Evolutionary conservation across 2,797 vertebrate species (phyloP).

Genomic region (Cyclura pinguis): DNA sequence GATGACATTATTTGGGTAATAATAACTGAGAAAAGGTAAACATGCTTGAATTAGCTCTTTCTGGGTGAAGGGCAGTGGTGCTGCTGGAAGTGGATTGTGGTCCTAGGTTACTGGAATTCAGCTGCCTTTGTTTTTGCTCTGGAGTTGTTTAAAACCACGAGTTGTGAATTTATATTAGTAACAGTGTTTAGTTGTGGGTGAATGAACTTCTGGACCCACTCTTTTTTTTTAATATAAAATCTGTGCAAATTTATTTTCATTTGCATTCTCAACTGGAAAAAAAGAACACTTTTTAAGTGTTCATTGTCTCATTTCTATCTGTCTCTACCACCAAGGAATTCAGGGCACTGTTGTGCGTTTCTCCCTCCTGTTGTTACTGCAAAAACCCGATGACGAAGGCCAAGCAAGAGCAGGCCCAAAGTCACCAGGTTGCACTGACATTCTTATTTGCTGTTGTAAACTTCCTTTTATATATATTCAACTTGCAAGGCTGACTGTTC

Average conservation of each 20-base stretch:
- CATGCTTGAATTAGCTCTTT: conserved; percentile 74
- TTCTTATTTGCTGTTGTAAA: not conserved
- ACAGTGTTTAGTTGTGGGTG: conserved; percentile 11
- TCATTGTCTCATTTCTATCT: not conserved
- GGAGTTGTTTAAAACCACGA: conserved; percentile 44
- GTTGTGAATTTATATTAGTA: not conserved
- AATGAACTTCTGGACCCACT: not conserved
- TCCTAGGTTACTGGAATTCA: conserved; percentile 64
- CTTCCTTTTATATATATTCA: not conserved
- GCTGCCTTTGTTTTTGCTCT: conserved; percentile 56
- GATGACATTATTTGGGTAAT: conserved; percentile 75
- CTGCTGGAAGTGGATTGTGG: conserved; percentile 53
- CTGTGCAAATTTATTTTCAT: not conserved
- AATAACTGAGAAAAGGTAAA: conserved; percentile 76
- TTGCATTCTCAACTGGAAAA: not conserved
- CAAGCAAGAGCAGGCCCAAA: not conserved
- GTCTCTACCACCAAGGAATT: not conserved
- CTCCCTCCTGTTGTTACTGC: not conserved
- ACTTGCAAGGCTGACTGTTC: not conserved
- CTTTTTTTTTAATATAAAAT: not conserved
- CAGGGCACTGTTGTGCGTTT: not conserved
- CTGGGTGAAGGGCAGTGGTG: conserved; percentile 47
- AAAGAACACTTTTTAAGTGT: too few species aligned
- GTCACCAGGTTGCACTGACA: not conserved
- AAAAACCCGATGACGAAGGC: not conserved